These are phyloP conservation scores for Willisornis vidua DNA, from an alignment of 2,113 vertebrate species.

Conservation along the genomic window DNA sequence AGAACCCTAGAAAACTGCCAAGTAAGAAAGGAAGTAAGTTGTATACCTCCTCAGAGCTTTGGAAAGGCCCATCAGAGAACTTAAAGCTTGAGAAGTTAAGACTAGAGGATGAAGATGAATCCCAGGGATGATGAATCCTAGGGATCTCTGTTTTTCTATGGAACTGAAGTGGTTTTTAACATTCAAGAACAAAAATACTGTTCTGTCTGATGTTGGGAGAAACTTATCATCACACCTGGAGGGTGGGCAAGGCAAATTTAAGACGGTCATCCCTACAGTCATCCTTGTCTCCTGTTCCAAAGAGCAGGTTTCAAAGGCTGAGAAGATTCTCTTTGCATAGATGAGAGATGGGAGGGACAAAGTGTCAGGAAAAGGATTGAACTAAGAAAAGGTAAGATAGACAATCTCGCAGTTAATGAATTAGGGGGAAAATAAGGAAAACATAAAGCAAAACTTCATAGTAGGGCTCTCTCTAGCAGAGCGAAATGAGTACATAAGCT, in stretches of 20 bases:
- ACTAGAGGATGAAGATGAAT: not conserved
- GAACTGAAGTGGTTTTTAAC: not conserved
- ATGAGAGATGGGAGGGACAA: not conserved
- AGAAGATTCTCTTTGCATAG: not conserved
- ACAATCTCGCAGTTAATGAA: not conserved
- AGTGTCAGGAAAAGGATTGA: not conserved
- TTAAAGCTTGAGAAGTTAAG: not conserved
- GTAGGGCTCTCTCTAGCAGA: not conserved
- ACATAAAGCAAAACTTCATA: not conserved
- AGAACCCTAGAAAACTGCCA: not conserved
- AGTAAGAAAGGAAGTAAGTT: not conserved
- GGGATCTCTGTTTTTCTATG: too few species aligned
- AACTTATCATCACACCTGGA: not conserved
- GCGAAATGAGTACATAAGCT: fast-evolving
- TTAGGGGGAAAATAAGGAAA: not conserved
- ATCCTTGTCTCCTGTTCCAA: too few species aligned
- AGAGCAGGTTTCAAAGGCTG: not conserved
- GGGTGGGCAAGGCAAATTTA: not conserved
- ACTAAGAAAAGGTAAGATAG: not conserved
- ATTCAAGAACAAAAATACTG: not conserved
- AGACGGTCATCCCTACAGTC: not conserved
- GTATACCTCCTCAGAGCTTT: not conserved
- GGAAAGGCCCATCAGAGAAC: not conserved
- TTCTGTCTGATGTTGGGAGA: not conserved
- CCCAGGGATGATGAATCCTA: not conserved